Conservation (phyloP, 2,888 invertebrate species). For the Xylophagus ater region DNA sequence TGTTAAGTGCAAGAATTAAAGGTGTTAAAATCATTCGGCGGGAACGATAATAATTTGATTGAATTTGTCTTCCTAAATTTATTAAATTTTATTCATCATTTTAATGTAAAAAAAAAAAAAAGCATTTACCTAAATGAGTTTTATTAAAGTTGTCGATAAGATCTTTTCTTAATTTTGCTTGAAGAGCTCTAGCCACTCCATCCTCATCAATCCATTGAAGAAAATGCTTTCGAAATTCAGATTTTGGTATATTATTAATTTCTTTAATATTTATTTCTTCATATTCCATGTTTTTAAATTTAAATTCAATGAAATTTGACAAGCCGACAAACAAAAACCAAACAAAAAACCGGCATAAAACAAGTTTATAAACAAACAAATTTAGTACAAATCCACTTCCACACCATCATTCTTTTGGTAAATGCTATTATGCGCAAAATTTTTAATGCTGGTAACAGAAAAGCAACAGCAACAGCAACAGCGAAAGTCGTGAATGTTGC, state of each 20-base stretch:
- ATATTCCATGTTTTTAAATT: too few species aligned
- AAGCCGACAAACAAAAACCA: too few species aligned
- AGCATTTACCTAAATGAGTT: conserved; percentile 30
- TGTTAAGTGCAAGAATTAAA: conserved; percentile 29
- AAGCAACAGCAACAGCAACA: too few species aligned
- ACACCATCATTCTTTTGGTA: too few species aligned
- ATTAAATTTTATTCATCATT: not conserved
- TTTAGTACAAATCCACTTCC: too few species aligned
- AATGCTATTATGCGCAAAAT: too few species aligned
- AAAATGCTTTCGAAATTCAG: conserved; percentile 33
- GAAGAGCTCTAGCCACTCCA: conserved; percentile 30
- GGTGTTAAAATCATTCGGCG: conserved; percentile 28
- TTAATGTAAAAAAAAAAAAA: not conserved
- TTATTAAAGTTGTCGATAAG: conserved; percentile 32
- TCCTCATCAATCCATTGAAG: conserved; percentile 34
- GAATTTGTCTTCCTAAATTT: conserved; percentile 26
- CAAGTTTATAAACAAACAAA: too few species aligned
- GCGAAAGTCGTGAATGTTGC: too few species aligned
- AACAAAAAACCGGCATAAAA: too few species aligned
- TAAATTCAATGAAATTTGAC: too few species aligned
- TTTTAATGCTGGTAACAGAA: too few species aligned
- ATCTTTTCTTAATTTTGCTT: conserved; percentile 32
- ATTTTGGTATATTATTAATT: conserved; percentile 29
- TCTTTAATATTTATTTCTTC: conserved; percentile 24
- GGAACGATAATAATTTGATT: conserved; percentile 20